Conservation (phyloP, 2,888 invertebrate species). For the Agriopis aurantiaria region DNA sequence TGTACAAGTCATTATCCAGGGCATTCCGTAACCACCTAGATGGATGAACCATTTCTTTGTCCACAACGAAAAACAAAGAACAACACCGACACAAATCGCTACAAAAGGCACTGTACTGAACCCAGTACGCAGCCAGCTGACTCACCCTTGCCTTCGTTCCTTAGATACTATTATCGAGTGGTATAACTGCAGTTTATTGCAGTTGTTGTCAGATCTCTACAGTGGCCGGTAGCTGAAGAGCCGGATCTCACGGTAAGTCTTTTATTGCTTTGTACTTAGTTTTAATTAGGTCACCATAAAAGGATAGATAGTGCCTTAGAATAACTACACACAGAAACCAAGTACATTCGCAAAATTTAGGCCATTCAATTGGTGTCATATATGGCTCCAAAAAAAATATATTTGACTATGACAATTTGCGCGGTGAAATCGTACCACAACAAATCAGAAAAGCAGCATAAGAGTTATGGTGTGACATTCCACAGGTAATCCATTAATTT, state of each 20-base stretch:
- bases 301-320: not conserved
- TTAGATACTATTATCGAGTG: slow-evolving; percentile 21
- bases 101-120: slow-evolving; percentile 12
- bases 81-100: not conserved
- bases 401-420: too few species aligned
- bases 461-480: too few species aligned
- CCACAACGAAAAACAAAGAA: not conserved
- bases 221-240: slow-evolving; percentile 15
- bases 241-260: slow-evolving; percentile 14
- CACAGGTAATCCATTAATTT: too few species aligned
- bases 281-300: not conserved
- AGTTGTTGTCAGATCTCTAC: slow-evolving; percentile 7
- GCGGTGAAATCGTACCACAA: too few species aligned
- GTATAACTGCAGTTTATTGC: slow-evolving; percentile 16
- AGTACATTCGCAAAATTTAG: too few species aligned
- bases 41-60: not conserved
- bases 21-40: too few species aligned
- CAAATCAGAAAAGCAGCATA: too few species aligned
- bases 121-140: not conserved
- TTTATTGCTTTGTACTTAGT: not conserved
- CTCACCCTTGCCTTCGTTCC: slow-evolving; percentile 14
- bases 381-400: too few species aligned
- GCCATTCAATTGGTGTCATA: too few species aligned
- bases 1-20: not conserved
- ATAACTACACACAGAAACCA: too few species aligned